phyloP scores from a whole-genome alignment of 2,888 invertebrate genomes.

The Onchidella celtica region DNA sequence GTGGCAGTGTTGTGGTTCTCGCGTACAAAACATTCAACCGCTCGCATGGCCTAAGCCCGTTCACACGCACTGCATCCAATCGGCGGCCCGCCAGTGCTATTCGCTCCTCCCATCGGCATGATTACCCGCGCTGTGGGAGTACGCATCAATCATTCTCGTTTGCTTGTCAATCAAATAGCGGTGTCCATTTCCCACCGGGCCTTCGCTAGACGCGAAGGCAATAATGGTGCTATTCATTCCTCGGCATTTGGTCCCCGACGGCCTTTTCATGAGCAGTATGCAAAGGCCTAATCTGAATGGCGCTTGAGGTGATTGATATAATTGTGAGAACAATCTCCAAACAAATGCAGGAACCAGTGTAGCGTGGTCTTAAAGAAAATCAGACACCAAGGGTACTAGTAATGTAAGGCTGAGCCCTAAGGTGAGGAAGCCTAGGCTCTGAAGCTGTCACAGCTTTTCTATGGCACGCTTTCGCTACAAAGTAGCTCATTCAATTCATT shows the following conservation, averaged over 20 bases:
- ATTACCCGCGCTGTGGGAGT: slow-evolving; percentile 46
- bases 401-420: neutral
- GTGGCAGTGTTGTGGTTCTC: slow-evolving; percentile 33
- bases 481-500: neutral
- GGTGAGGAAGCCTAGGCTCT: neutral
- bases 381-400: neutral
- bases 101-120: slow-evolving; percentile 63
- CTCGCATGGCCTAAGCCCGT: slow-evolving; percentile 33
- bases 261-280: slow-evolving; percentile 47
- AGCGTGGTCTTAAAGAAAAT: slow-evolving; percentile 15
- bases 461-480: slow-evolving; percentile 10
- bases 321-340: slow-evolving; percentile 36
- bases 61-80: slow-evolving; percentile 63
- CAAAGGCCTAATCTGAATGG: slow-evolving; percentile 43
- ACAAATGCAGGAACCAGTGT: slow-evolving; percentile 35
- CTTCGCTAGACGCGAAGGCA: slow-evolving; percentile 25
- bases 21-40: slow-evolving; percentile 39
- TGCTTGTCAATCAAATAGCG: slow-evolving; percentile 69
- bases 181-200: slow-evolving; percentile 23
- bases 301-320: slow-evolving; percentile 45
- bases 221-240: slow-evolving; percentile 54
- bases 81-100: slow-evolving; percentile 55
- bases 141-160: slow-evolving; percentile 68
- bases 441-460: neutral
- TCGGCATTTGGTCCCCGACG: slow-evolving; percentile 35